Percentiles rank a stretch among this genome's conserved stretches.
Conservation (phyloP, 2,113 vertebrate species). For the Pteronura brasiliensis region DNA sequence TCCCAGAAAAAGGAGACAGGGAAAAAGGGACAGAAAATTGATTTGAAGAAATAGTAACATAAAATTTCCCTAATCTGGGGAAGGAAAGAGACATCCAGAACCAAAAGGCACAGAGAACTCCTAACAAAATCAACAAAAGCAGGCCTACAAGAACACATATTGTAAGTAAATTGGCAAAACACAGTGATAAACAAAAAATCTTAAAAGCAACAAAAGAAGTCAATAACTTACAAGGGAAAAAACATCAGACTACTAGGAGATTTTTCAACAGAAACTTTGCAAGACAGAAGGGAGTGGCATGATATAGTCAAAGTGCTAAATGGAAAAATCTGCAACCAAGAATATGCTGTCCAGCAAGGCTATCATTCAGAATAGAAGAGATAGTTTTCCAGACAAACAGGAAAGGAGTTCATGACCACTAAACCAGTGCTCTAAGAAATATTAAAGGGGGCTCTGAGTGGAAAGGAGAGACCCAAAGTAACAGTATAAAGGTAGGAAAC, state of each 20-base stretch:
- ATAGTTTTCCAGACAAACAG: neutral
- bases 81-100: neutral
- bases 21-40: neutral
- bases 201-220: neutral
- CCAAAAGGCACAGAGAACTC: neutral
- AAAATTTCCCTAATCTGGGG: neutral
- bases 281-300: neutral
- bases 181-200: neutral
- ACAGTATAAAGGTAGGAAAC: neutral
- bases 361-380: neutral
- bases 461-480: neutral
- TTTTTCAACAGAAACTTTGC: neutral
- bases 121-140: neutral
- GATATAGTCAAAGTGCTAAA: neutral
- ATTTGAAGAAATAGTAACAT: neutral
- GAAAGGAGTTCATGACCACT: neutral
- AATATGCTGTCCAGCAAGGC: neutral
- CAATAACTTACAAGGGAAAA: neutral
- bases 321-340: neutral
- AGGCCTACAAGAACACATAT: neutral
- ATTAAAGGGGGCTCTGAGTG: neutral
- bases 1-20: neutral
- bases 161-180: neutral
- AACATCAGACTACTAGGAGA: neutral
- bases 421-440: neutral